These are phyloP conservation scores for Axea sp. DNA, from an alignment of 2,888 invertebrate genomes.

Conservation along the genomic window DNA sequence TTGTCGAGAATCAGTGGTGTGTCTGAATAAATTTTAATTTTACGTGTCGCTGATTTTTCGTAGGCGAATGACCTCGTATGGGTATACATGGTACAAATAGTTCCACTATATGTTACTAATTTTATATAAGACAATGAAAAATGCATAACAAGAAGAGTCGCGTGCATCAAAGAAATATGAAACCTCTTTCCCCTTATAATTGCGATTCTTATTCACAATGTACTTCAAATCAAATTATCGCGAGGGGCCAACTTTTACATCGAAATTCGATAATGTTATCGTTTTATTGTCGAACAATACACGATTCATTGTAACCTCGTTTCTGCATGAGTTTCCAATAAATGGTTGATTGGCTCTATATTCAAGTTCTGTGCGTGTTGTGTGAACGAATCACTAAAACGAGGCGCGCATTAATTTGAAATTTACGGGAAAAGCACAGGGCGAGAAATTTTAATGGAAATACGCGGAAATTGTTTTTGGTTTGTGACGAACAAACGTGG, in stretches of 20 bases:
- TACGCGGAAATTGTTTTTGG: conserved; percentile 60
- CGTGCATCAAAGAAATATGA: conserved; percentile 45
- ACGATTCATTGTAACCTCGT: conserved; percentile 57
- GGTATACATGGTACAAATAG: conserved; percentile 70
- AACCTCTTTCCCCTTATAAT: conserved; percentile 43
- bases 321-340: conserved; percentile 58
- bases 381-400: conserved; percentile 57
- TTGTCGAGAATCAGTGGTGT: conserved; percentile 58
- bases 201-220: conserved; percentile 41
- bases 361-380: conserved; percentile 44
- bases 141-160: conserved; percentile 47
- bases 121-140: conserved; percentile 68
- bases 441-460: conserved; percentile 62
- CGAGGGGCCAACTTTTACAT: conserved; percentile 52
- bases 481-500: conserved; percentile 53
- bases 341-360: conserved; percentile 55
- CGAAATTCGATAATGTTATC: conserved; percentile 59
- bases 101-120: conserved; percentile 76
- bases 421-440: conserved; percentile 51
- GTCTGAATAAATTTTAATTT: conserved; percentile 75
- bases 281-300: conserved; percentile 56
- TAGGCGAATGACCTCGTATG: conserved; percentile 70
- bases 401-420: conserved; percentile 58
- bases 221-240: conserved; percentile 55
- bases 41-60: conserved; percentile 72